Conservation (phyloP, 2,888 invertebrate species). For the Idaea straminata region DNA sequence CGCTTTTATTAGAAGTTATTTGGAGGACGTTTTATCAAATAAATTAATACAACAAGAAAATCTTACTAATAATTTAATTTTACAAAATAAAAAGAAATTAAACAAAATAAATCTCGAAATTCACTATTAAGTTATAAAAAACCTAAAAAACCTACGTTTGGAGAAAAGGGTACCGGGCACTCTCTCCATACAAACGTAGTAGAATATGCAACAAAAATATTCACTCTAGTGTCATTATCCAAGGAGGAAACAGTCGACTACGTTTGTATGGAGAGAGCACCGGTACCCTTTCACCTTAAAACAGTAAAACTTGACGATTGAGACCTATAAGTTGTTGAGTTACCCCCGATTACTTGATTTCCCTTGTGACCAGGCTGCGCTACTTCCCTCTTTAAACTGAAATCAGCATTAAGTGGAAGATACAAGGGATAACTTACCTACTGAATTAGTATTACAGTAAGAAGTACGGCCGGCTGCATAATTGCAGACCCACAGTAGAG, state of each 20-base stretch:
- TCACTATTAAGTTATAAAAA: neutral
- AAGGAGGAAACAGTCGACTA: too few relatives aligned
- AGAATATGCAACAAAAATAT: too few relatives aligned
- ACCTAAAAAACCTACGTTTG: too few relatives aligned
- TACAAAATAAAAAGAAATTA: too few relatives aligned
- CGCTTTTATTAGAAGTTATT: neutral
- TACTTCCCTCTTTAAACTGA: constrained; percentile 15
- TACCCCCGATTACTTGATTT: constrained; percentile 15
- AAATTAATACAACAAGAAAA: neutral
- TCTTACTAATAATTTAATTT: neutral
- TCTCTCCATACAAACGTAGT: too few relatives aligned
- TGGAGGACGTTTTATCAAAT: neutral
- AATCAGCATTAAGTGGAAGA: neutral
- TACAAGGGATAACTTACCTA: neutral
- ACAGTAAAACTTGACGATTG: neutral
- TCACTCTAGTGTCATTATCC: too few relatives aligned
- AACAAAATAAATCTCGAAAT: too few relatives aligned
- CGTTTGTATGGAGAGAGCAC: too few relatives aligned
- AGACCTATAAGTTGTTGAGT: constrained; percentile 1
- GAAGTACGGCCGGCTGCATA: too few relatives aligned
- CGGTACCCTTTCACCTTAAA: too few relatives aligned
- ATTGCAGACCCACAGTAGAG: too few relatives aligned
- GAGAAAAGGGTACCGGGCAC: too few relatives aligned
- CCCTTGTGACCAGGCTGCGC: constrained; percentile 14
- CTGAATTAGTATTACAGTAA: neutral